A percentile compares a stretch with the other conserved stretches of the same genome.
Conservation (phyloP, 1,140 invertebrate genomes). For the Phenacoccus solenopsis region DNA sequence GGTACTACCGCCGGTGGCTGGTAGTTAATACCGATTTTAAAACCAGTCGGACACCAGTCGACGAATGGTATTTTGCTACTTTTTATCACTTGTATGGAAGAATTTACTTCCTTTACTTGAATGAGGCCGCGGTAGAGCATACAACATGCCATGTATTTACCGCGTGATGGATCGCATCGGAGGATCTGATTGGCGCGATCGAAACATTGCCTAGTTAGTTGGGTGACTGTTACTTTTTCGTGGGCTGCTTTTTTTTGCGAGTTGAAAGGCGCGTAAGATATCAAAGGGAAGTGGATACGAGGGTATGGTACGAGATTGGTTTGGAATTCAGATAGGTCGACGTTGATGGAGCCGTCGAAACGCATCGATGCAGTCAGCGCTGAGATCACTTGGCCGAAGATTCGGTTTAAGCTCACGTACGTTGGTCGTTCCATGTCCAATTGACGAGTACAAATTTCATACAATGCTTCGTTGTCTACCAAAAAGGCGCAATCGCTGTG, state of each 20-base stretch:
- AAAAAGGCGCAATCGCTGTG: constrained; percentile 51
- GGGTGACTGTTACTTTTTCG: constrained; percentile 5
- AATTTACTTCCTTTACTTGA: constrained; percentile 50
- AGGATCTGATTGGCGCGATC: constrained; percentile 19
- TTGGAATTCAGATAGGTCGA: constrained; percentile 52
- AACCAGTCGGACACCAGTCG: constrained; percentile 47
- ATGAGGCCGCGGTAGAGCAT: constrained; percentile 36
- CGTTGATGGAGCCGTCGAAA: constrained; percentile 49
- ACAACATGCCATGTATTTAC: constrained; percentile 41
- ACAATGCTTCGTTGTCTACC: constrained; percentile 74
- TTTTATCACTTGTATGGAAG: constrained; percentile 53
- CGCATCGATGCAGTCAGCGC: constrained; percentile 41
- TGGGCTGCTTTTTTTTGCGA: constrained; percentile 24
- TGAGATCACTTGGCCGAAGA: constrained; percentile 35
- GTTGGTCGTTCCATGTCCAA: constrained; percentile 43
- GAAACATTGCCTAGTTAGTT: constrained; percentile 10
- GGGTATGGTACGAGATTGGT: constrained; percentile 51
- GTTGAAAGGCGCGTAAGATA: background rate
- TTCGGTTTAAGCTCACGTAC: constrained; percentile 38
- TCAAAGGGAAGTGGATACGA: constrained; percentile 35
- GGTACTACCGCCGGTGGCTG: constrained; percentile 57
- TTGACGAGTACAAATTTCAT: constrained; percentile 53
- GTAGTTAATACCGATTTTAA: constrained; percentile 40
- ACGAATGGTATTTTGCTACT: constrained; percentile 47
- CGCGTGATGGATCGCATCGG: constrained; percentile 29